phyloP scores from a whole-genome alignment of 53 echinoderm and acorn worm species.

The Luidia sarsii region DNA sequence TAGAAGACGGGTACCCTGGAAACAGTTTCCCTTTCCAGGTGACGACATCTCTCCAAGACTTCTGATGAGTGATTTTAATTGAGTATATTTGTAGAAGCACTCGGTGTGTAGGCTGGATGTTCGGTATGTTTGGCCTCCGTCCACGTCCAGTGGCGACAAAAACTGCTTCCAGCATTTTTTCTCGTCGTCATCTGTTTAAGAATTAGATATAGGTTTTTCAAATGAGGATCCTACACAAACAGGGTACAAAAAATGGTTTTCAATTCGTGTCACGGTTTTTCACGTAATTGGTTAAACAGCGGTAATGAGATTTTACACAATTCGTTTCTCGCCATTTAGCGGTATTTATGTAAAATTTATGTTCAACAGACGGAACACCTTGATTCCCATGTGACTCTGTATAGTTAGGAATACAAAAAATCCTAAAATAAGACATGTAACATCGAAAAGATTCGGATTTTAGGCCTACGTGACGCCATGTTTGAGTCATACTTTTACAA shows the following conservation, averaged over 20 bases:
- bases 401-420: not conserved
- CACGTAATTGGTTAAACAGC: constrained; percentile 23
- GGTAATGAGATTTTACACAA: constrained; percentile 1
- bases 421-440: not conserved
- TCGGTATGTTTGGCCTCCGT: constrained; percentile 17
- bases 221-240: too few relatives aligned
- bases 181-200: constrained; percentile 37
- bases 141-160: constrained; percentile 48
- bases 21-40: constrained; percentile 40
- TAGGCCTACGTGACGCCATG: not conserved
- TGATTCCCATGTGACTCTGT: not conserved
- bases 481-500: constrained; percentile 1
- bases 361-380: not conserved
- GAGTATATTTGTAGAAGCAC: constrained; percentile 31
- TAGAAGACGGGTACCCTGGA: constrained; percentile 19
- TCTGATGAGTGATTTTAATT: constrained; percentile 11
- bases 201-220: too few relatives aligned
- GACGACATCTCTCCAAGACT: constrained; percentile 31
- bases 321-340: not conserved
- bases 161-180: constrained; percentile 9
- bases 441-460: not conserved
- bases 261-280: not conserved
- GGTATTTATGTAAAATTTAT: not conserved
- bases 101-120: constrained; percentile 24
- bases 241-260: too few relatives aligned